Percentiles rank a stretch among this genome's conserved stretches.
These are phyloP conservation scores for Apomyelois bistriatella DNA, from an alignment of 2,888 invertebrate species.

Conservation along the genomic window DNA sequence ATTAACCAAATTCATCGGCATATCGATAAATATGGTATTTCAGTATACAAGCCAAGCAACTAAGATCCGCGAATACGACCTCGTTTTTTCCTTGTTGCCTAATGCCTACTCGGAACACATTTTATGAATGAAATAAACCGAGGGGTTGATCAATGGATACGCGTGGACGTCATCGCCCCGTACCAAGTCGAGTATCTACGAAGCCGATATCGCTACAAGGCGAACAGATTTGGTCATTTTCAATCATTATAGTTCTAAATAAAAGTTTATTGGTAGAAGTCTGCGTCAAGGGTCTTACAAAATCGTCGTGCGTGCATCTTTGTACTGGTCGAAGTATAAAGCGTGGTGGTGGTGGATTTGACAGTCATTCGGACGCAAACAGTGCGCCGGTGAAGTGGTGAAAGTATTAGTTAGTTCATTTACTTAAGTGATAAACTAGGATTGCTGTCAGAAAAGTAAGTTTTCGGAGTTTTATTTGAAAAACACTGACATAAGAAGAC, in stretches of 20 bases:
- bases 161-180: slow-evolving; percentile 53
- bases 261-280: slow-evolving; percentile 55
- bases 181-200: slow-evolving; percentile 41
- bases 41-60: slow-evolving; percentile 24
- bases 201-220: slow-evolving; percentile 20
- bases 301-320: slow-evolving; percentile 71
- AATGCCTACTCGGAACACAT: slow-evolving; percentile 59
- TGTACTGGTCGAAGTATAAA: slow-evolving; percentile 75
- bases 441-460: slow-evolving; percentile 58
- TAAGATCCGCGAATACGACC: slow-evolving; percentile 64
- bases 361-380: slow-evolving; percentile 73
- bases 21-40: not conserved
- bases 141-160: slow-evolving; percentile 72
- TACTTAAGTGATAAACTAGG: slow-evolving; percentile 51
- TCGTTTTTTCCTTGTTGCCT: slow-evolving; percentile 64
- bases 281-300: slow-evolving; percentile 69
- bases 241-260: slow-evolving; percentile 20
- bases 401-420: slow-evolving; percentile 41
- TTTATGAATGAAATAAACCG: slow-evolving; percentile 55
- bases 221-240: slow-evolving; percentile 24
- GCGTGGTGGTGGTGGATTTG: slow-evolving; percentile 61
- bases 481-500: not conserved
- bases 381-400: slow-evolving; percentile 67
- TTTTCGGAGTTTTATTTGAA: slow-evolving; percentile 28
- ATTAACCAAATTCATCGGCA: not conserved